Percentiles rank a stretch among this genome's conserved stretches.
phyloP scores from a whole-genome alignment of 1,140 invertebrate species.

The Leptestheria dahalacensis region DNA sequence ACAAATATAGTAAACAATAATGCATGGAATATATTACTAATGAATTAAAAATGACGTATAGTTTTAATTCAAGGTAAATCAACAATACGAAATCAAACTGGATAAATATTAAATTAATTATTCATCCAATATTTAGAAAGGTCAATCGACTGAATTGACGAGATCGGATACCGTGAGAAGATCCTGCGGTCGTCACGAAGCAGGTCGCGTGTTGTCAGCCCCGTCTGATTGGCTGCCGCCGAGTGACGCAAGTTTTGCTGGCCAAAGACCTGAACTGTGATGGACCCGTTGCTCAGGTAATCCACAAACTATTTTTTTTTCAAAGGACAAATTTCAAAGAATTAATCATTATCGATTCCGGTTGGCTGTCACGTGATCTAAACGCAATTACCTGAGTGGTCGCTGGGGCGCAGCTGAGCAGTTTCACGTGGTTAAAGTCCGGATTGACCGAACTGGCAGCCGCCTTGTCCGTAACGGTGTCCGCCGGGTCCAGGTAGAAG shows the following conservation, averaged over 20 bases:
- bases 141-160: no score
- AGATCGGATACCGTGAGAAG: constrained; percentile 22
- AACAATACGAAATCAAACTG: no score
- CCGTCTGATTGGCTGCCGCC: constrained; percentile 18
- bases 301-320: constrained; percentile 35
- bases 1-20: not conserved
- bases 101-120: no score
- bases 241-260: not conserved
- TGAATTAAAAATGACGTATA: no score
- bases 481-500: constrained; percentile 34
- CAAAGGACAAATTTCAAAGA: no score
- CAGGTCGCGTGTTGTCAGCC: constrained; percentile 26
- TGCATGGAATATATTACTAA: no score
- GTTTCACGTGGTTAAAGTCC: constrained; percentile 35
- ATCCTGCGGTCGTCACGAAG: constrained; percentile 25
- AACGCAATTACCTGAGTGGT: constrained; percentile 31
- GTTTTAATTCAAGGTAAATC: no score
- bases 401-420: constrained; percentile 29
- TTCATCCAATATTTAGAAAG: no score
- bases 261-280: constrained; percentile 26
- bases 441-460: constrained; percentile 34
- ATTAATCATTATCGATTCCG: no score
- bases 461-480: constrained; percentile 30
- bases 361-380: no score
- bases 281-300: constrained; percentile 33